phyloP scores from a whole-genome alignment of 1,140 invertebrate species.

The Pantala flavescens region DNA sequence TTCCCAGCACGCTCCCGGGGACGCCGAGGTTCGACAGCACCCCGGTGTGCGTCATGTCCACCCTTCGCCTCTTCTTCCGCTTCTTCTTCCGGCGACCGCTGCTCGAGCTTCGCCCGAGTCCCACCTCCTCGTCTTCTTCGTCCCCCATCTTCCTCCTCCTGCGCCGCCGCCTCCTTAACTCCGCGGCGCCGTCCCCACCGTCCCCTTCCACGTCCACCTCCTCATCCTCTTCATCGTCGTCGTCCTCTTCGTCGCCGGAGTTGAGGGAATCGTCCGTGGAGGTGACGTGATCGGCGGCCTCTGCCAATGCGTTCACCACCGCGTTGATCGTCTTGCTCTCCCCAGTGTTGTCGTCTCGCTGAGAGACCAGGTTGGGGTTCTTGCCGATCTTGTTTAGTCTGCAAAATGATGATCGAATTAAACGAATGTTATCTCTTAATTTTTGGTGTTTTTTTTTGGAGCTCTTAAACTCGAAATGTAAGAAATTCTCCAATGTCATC shows the following conservation, averaged over 20 bases:
- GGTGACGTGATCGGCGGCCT: slow-evolving; percentile 72
- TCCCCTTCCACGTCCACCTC: not conserved
- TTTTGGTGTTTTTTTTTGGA: no score
- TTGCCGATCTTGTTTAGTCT: slow-evolving; percentile 97
- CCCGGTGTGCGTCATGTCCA: not conserved
- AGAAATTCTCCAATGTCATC: no score
- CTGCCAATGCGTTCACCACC: slow-evolving; percentile 79
- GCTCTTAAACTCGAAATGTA: no score
- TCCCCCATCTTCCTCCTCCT: not conserved
- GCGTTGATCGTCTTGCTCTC: slow-evolving; percentile 85
- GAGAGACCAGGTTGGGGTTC: slow-evolving; percentile 90
- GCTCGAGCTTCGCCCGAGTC: not conserved
- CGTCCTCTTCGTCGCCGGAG: not conserved
- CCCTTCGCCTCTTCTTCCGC: not conserved
- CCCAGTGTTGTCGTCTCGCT: slow-evolving; percentile 67
- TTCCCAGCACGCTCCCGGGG: not conserved
- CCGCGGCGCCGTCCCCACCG: not conserved
- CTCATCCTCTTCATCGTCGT: not conserved
- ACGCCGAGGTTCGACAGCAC: not conserved
- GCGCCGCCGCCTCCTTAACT: not conserved
- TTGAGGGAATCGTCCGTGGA: slow-evolving; percentile 59
- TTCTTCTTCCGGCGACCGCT: not conserved
- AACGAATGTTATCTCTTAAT: no score
- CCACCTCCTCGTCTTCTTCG: not conserved
- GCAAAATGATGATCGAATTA: slow-evolving; percentile 24